These are phyloP conservation scores for Trichosurus vulpecula DNA, from an alignment of 2,797 vertebrate genomes.

Conservation along the genomic window DNA sequence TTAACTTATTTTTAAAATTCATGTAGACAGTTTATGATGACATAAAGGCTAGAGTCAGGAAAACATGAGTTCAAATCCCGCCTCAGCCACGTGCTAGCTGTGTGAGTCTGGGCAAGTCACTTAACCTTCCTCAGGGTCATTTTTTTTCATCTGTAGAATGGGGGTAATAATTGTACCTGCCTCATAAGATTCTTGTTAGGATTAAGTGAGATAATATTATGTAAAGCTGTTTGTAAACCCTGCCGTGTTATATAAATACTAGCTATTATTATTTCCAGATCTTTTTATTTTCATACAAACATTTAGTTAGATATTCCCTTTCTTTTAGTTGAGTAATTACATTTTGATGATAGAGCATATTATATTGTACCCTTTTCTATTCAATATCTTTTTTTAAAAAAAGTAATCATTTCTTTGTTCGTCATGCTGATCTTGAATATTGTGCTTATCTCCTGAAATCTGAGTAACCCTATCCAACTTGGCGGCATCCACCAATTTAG, in stretches of 20 bases:
- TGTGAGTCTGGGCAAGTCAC: neutral
- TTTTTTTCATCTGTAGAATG: neutral
- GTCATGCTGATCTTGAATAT: neutral
- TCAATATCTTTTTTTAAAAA: neutral
- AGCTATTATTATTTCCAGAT: neutral
- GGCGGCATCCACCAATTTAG: neutral
- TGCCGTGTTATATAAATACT: neutral
- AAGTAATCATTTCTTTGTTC: neutral
- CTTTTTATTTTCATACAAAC: conserved; percentile 1
- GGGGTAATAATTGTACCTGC: neutral
- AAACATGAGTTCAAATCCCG: neutral
- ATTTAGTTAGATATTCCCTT: neutral
- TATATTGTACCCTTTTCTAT: too few species aligned
- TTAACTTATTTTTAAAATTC: neutral
- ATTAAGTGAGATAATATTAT: neutral
- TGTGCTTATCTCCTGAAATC: neutral
- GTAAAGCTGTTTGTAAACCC: neutral
- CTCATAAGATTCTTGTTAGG: neutral
- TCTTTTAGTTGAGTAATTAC: conserved; percentile 7
- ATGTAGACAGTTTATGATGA: neutral
- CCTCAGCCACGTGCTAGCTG: neutral
- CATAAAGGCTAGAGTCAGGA: neutral
- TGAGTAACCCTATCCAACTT: neutral
- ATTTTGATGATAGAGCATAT: neutral
- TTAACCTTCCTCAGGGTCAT: neutral